Base-by-base conservation (phyloP, 2,113 vertebrate genomes). In the Nycticryphes semicollaris region DNA sequence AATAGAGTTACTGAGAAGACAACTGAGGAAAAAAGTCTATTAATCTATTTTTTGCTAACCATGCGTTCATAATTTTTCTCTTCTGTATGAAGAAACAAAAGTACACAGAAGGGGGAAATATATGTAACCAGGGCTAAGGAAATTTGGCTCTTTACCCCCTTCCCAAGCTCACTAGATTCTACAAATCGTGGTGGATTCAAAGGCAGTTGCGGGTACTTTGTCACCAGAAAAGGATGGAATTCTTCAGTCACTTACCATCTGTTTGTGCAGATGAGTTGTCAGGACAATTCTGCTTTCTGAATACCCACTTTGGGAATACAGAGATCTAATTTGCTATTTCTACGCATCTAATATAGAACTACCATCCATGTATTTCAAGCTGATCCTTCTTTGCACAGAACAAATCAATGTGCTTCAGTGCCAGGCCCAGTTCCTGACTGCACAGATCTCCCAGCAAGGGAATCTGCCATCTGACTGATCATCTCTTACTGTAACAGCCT, bases 381-480 rank as follows among this genome's bases (percentile, higher is more conserved):
- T 84, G 76, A 89, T 91, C 30, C 56, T 86, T 91, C 67, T 88
- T 96, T 76, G 62, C 53, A 62, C 57, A 89, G 80, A 87, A 79
- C 84, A 95, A 87, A 89, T 93, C 60, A 64, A 81, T 87, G 50
- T 80, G 45, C 59, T 95, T 91, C 87, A 88, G 6, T 66, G 41
- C n/a, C 75, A 91, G 60, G 84, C 67, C 60, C 50, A 33, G 53
- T 77, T 91, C 57, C 60, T 75, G 39, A 81, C 5, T 31, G 68
- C 79, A 48, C 35, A 43, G 54, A 35, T 94, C 75, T 96, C 60
- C 76, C 39, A 88, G 75, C 72, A 89, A 79, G 59, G 84, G 80
- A 88, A 69, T 84, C 63, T 88, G 25, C 33, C 43, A 27, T 90
- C 56, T 86, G 79, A 74, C n/a, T 72, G 79, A 90, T 88, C 24